These are phyloP conservation scores for Pelosia muscerda DNA, from an alignment of 2,888 invertebrate species.

Conservation along the genomic window DNA sequence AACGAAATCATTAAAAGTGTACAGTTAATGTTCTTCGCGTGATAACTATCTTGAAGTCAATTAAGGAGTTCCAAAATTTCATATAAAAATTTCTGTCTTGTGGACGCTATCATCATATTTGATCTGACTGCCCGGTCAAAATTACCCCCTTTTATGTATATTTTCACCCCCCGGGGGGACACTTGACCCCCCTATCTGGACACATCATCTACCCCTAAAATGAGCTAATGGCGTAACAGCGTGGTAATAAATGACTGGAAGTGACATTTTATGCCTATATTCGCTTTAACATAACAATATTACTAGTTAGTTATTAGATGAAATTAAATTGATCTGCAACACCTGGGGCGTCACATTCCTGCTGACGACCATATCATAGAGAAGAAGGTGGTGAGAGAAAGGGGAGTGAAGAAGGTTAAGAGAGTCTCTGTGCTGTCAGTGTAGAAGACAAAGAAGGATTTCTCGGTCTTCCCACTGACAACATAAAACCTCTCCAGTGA, in stretches of 20 bases:
- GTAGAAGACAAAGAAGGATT: too few species aligned
- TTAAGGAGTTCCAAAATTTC: slow-evolving; percentile 81
- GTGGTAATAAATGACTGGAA: slow-evolving; percentile 59
- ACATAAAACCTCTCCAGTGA: too few species aligned
- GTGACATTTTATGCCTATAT: slow-evolving; percentile 29
- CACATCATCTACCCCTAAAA: slow-evolving; percentile 85
- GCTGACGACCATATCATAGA: too few species aligned
- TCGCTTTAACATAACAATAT: background rate
- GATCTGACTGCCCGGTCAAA: slow-evolving; percentile 83
- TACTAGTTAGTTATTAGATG: background rate
- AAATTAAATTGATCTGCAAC: too few species aligned
- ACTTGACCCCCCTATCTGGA: slow-evolving; percentile 85
- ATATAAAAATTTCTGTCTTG: slow-evolving; percentile 83
- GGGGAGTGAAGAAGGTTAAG: too few species aligned
- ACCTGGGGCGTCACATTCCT: too few species aligned
- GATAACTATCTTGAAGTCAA: slow-evolving; percentile 81
- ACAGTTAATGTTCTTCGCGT: slow-evolving; percentile 74
- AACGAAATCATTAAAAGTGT: slow-evolving; percentile 77
- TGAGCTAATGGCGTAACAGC: slow-evolving; percentile 77
- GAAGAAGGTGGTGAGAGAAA: too few species aligned
- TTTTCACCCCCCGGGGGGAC: slow-evolving; percentile 83
- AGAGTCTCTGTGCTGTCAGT: too few species aligned
- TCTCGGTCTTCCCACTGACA: too few species aligned
- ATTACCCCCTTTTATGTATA: slow-evolving; percentile 85
- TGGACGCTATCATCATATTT: slow-evolving; percentile 77